These are phyloP conservation scores for Malthinus seriepunctatus DNA, from an alignment of 2,888 invertebrate genomes.

Conservation along the genomic window DNA sequence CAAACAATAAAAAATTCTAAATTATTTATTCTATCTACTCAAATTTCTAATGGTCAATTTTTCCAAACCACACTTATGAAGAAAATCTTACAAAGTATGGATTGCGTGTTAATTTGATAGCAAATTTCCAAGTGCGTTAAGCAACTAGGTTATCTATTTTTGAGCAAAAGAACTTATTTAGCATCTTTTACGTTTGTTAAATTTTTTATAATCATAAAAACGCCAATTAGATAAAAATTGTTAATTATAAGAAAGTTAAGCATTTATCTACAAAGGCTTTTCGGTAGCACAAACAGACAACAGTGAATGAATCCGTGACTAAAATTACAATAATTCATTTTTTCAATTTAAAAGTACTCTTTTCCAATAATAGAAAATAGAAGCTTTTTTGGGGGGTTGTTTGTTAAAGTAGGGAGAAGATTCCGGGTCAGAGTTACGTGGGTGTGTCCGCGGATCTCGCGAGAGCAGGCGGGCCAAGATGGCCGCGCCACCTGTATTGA, in stretches of 20 bases:
- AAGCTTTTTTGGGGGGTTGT: conserved; percentile 14
- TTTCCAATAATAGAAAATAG: conserved; percentile 1
- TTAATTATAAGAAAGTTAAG: background rate
- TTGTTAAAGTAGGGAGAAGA: conserved; percentile 25
- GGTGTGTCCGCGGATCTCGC: conserved; percentile 48
- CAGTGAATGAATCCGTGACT: background rate
- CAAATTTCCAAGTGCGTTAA: background rate
- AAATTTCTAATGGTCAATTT: too few relatives aligned
- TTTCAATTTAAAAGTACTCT: background rate
- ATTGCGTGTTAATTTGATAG: conserved; percentile 5
- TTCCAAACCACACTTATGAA: too few relatives aligned
- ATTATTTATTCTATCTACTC: too few relatives aligned
- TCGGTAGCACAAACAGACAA: background rate
- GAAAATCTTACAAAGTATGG: background rate
- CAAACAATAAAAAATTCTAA: too few relatives aligned
- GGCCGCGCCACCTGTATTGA: conserved; percentile 49
- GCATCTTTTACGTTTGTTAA: too few relatives aligned
- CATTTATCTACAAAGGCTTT: background rate
- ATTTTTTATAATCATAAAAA: too few relatives aligned
- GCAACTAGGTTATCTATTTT: too few relatives aligned
- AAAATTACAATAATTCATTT: background rate
- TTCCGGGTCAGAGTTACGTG: conserved; percentile 37
- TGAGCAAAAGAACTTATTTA: too few relatives aligned
- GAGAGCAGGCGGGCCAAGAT: conserved; percentile 53
- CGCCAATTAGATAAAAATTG: too few relatives aligned